Conservation (phyloP, 2,888 invertebrate species). For the Atherix ibis region DNA sequence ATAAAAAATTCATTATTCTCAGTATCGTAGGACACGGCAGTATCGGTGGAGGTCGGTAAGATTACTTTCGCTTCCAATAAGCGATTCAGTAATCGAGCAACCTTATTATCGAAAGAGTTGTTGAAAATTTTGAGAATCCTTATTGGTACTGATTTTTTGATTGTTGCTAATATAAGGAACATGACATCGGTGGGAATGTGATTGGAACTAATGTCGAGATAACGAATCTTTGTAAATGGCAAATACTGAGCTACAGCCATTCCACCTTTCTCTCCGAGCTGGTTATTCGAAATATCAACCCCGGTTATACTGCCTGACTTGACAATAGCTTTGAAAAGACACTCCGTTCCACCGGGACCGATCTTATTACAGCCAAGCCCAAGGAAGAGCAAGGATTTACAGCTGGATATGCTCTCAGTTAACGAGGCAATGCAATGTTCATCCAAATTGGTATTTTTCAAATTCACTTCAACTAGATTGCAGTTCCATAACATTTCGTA, state of each 20-base stretch:
- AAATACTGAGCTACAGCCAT: constrained; percentile 20
- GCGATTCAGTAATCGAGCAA: constrained; percentile 19
- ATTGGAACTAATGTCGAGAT: constrained; percentile 22
- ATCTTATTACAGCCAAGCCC: constrained; percentile 22
- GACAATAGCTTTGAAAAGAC: constrained; percentile 18
- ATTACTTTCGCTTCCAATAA: constrained; percentile 19
- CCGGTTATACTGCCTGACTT: constrained; percentile 14
- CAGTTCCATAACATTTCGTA: constrained; percentile 23
- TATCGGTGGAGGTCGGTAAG: constrained; percentile 14
- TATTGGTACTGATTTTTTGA: constrained; percentile 22
- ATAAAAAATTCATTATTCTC: constrained; percentile 18
- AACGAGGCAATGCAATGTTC: constrained; percentile 23
- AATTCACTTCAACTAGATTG: constrained; percentile 18
- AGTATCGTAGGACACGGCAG: constrained; percentile 21
- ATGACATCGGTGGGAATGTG: constrained; percentile 17
- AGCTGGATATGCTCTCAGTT: constrained; percentile 18
- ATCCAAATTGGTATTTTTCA: constrained; percentile 22
- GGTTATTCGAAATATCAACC: constrained; percentile 21
- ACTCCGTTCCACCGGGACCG: constrained; percentile 19
- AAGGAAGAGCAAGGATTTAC: constrained; percentile 15
- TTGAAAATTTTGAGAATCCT: constrained; percentile 19
- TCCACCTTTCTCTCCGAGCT: constrained; percentile 23
- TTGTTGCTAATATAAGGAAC: constrained; percentile 18
- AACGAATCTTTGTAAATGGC: constrained; percentile 14
- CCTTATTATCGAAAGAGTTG: constrained; percentile 18